Conservation (phyloP, 1,140 invertebrate species). For the Hyles vespertilio region DNA sequence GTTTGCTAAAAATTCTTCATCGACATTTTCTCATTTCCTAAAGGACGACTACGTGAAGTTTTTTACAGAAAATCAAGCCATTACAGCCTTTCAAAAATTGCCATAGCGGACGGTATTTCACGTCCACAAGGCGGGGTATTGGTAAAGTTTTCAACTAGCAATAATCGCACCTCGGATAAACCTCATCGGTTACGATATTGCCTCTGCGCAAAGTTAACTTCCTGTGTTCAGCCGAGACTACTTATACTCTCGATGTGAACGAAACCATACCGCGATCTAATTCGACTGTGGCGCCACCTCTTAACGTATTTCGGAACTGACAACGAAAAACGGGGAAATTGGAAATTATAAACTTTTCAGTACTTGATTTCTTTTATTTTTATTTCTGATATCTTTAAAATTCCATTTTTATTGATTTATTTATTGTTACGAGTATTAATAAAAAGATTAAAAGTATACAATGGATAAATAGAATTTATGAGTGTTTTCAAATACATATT, state of each 20-base stretch:
- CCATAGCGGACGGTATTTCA: constrained; percentile 93
- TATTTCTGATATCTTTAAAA: background rate
- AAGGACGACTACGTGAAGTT: no score
- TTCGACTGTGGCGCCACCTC: constrained; percentile 31
- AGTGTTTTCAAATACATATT: no score
- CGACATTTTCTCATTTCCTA: no score
- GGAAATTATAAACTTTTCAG: background rate
- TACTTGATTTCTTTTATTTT: background rate
- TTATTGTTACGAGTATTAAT: no score
- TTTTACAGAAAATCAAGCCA: background rate
- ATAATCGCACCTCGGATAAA: constrained; percentile 91
- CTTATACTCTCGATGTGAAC: constrained; percentile 1
- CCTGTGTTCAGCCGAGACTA: background rate
- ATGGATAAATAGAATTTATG: no score
- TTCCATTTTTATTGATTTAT: no score
- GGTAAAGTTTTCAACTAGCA: constrained; percentile 95
- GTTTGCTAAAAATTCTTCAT: no score
- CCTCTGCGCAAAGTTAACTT: constrained; percentile 80
- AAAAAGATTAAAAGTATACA: no score
- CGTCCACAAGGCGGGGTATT: constrained; percentile 95
- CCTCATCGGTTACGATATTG: constrained; percentile 86
- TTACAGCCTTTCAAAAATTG: constrained; percentile 87
- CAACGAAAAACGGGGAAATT: constrained; percentile 5
- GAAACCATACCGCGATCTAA: constrained; percentile 32
- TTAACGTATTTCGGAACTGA: no score